A percentile compares a stretch with the other conserved stretches of the same genome.
These are phyloP conservation scores for Drosophila mettleri DNA, from an alignment of 2,888 invertebrate species.

Conservation along the genomic window DNA sequence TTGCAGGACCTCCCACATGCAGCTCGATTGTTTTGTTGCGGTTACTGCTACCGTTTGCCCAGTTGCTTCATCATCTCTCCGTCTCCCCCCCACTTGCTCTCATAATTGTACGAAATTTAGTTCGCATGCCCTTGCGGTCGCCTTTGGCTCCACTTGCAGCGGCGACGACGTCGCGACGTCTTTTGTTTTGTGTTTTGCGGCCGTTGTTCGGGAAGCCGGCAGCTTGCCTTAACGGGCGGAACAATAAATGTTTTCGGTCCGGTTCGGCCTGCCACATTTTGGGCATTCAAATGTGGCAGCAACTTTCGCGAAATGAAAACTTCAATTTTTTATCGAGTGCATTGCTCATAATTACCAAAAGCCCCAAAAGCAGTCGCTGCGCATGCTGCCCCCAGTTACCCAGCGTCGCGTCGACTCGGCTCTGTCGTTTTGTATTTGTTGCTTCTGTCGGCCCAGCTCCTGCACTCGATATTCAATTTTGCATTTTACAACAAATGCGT, in stretches of 20 bases:
- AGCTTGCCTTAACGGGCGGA: slow-evolving; percentile 77
- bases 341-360: slow-evolving; percentile 79
- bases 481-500: slow-evolving; percentile 85
- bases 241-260: slow-evolving; percentile 76
- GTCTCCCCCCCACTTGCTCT: slow-evolving; percentile 51
- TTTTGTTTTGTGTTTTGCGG: slow-evolving; percentile 56
- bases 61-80: slow-evolving; percentile 39
- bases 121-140: slow-evolving; percentile 82
- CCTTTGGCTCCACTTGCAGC: slow-evolving; percentile 46
- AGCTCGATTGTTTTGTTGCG: slow-evolving; percentile 71
- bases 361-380: slow-evolving; percentile 44
- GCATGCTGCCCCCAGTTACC: slow-evolving; percentile 13
- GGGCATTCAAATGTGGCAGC: slow-evolving; percentile 63
- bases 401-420: not conserved
- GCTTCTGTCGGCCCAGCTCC: slow-evolving; percentile 48
- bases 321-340: slow-evolving; percentile 80
- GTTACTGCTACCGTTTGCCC: slow-evolving; percentile 75
- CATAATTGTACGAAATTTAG: slow-evolving; percentile 82
- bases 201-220: slow-evolving; percentile 19
- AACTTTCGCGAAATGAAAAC: slow-evolving; percentile 80
- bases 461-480: slow-evolving; percentile 84
- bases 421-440: slow-evolving; percentile 14
- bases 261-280: slow-evolving; percentile 48
- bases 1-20: slow-evolving; percentile 78
- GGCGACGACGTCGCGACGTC: slow-evolving; percentile 7